Evolutionary conservation across 2,888 invertebrate genomes (phyloP).

Genomic region (Magallana nippona): DNA sequence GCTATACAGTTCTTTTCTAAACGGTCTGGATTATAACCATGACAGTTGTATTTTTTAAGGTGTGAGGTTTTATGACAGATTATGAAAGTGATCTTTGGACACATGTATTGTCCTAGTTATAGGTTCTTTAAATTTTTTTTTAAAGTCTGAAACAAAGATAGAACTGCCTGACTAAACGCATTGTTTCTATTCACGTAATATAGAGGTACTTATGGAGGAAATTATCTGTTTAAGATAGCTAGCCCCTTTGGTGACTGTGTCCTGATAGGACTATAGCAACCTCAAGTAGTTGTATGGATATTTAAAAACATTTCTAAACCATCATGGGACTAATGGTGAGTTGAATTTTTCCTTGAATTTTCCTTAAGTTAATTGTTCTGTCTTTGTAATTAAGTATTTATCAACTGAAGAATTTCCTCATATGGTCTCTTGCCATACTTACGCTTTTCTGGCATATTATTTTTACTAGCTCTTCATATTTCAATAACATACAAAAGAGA

Average conservation of each 20-base stretch:
- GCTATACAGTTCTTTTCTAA: background rate
- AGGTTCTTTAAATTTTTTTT: background rate
- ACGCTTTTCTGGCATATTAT: too few species aligned
- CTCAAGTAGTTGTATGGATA: background rate
- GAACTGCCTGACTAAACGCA: slow-evolving; percentile 14
- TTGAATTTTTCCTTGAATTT: background rate
- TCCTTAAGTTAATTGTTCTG: background rate
- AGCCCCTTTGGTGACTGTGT: too few species aligned
- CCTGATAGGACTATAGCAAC: background rate
- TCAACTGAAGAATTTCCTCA: too few species aligned
- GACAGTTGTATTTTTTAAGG: background rate
- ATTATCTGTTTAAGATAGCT: too few species aligned
- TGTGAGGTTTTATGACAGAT: background rate
- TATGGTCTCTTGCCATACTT: too few species aligned
- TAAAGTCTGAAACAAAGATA: slow-evolving; percentile 4
- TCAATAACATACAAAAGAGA: too few species aligned
- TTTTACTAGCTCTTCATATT: too few species aligned
- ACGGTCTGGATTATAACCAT: background rate
- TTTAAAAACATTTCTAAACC: background rate
- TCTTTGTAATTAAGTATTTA: background rate
- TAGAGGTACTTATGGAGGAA: too few species aligned
- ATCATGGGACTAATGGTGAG: slow-evolving; percentile 19
- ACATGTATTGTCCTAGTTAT: background rate
- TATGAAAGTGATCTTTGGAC: slow-evolving; percentile 27
- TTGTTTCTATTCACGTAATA: background rate